Base-by-base conservation (phyloP, 2,113 vertebrate species). In the Haemorhous mexicanus region DNA sequence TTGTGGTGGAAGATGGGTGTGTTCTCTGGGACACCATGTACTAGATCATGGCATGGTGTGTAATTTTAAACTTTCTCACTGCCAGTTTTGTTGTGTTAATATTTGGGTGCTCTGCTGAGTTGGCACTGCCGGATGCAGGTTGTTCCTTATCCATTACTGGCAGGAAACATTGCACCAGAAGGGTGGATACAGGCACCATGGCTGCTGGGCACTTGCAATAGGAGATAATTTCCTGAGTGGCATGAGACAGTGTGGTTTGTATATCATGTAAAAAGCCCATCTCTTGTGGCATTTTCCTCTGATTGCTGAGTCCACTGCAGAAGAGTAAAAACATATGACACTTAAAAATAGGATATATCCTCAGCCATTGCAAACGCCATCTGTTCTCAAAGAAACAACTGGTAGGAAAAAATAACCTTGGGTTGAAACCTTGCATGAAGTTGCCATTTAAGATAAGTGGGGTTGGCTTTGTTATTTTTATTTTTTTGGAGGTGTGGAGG, bases 321-420 rank as follows among this genome's bases (percentile, higher is more conserved):
- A 94, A 95, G 87, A 94, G 43, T 73, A 84, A 87, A 96, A 90
- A 89, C 75, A 92, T 87, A 89, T 91, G 93, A 95, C 66, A 92
- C 91, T 94, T 96, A 97, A 95, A 97, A 96, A 97, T 96, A 97
- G 95, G 74, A 62, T 94, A 35, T 83, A 90, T 88, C 82, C 87
- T 90, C 91, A 96, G 84, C 90, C 56, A 69, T 94, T 88, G 68
- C 90, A 93, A 91, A 59, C 13, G 35, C 94, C 95, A 95, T 95
- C 95, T 97, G 96, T 95, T 96, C 93, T 90, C 79, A 73, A 50
- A 94, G 93, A 93, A 95, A 97, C 94, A 96, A 94, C 92, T 92
- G 94, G 83, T 77, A 70, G 85, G 37, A 92, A 95, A 96, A 96
- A 95, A 95, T 91, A 95, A 90, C 90, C 92, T 78, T 75, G 89